These are phyloP conservation scores for Gopherus flavomarginatus DNA, from an alignment of 2,113 vertebrate genomes.

Conservation along the genomic window DNA sequence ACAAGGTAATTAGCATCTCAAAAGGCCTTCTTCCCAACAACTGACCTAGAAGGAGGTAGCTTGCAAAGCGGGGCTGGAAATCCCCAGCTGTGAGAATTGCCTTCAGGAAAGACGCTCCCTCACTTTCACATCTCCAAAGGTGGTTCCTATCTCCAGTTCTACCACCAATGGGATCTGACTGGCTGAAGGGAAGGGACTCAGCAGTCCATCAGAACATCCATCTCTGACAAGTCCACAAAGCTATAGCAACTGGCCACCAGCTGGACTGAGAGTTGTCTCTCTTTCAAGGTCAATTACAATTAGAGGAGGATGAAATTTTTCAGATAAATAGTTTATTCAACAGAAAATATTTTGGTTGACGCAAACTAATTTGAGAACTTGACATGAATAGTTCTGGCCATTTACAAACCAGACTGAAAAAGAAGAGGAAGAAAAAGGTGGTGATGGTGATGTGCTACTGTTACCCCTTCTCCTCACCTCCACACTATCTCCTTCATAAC, in stretches of 20 bases:
- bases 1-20: background rate
- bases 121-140: background rate
- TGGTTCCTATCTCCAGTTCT: background rate
- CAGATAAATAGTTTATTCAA: background rate
- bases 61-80: background rate
- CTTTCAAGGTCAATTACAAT: background rate
- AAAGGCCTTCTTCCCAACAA: background rate
- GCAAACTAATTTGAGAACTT: no score
- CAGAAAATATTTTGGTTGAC: background rate
- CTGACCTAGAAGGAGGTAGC: background rate
- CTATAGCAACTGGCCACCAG: background rate
- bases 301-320: background rate
- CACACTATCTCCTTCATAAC: no score
- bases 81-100: background rate
- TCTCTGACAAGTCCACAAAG: background rate
- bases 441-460: no score
- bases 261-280: background rate
- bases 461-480: no score
- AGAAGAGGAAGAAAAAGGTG: no score
- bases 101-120: background rate
- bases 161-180: background rate
- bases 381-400: no score
- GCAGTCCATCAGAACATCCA: background rate
- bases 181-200: conserved; percentile 14
- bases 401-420: no score